phyloP scores from a whole-genome alignment of 2,113 vertebrate genomes.

The Numenius arquata region DNA sequence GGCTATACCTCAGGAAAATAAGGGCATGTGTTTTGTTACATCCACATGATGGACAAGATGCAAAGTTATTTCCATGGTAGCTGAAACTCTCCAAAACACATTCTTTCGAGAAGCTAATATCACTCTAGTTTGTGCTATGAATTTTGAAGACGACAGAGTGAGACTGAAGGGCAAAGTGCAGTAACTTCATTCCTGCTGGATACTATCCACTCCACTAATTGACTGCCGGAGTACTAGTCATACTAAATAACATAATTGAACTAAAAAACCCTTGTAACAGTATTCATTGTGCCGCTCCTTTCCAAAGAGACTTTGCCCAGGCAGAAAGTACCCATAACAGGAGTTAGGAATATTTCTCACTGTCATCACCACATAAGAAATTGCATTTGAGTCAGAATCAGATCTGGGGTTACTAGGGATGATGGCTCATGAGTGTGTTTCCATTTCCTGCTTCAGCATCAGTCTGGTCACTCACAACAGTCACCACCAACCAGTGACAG shows the following conservation, averaged over 20 bases:
- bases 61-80: slow-evolving; percentile 5
- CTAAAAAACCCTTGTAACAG: background rate
- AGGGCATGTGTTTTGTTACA: slow-evolving; percentile 44
- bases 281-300: background rate
- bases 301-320: background rate
- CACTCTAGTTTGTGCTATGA: background rate
- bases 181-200: background rate
- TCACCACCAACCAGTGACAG: background rate
- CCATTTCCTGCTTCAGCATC: slow-evolving; percentile 39
- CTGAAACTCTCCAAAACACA: slow-evolving; percentile 6
- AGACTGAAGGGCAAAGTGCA: background rate
- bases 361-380: background rate
- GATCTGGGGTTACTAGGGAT: background rate
- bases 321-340: background rate
- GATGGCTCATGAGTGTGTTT: background rate
- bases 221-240: background rate
- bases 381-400: background rate
- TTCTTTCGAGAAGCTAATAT: background rate
- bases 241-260: background rate
- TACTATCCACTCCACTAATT: background rate
- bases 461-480: background rate
- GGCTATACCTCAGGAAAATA: slow-evolving; percentile 52
- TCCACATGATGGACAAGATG: slow-evolving; percentile 33
- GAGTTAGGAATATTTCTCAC: background rate
- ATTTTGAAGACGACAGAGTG: background rate